A percentile compares a stretch with the other conserved stretches of the same genome.
These are phyloP conservation scores for Poecilia latipinna DNA, from an alignment of 2,113 vertebrate genomes.

Conservation along the genomic window DNA sequence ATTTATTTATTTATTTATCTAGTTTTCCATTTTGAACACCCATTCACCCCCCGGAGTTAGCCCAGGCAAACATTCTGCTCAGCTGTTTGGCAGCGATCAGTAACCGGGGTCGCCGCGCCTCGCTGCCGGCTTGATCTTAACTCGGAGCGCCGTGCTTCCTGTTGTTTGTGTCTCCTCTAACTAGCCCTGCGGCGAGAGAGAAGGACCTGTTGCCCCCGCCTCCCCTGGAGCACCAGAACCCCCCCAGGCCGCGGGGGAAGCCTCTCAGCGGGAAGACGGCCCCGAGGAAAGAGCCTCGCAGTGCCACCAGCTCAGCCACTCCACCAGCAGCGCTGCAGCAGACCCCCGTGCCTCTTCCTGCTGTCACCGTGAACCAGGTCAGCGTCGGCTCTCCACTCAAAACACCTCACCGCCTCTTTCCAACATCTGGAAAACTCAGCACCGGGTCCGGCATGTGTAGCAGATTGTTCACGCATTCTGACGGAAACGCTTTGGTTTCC, in stretches of 20 bases:
- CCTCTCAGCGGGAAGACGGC: constrained; percentile 86
- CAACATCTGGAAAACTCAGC: constrained; percentile 19
- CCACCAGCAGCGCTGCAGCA: constrained; percentile 63
- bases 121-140: constrained; percentile 26
- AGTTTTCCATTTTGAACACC: constrained; percentile 26
- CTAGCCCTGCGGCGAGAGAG: constrained; percentile 89
- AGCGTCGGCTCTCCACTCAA: constrained; percentile 13
- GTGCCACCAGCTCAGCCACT: constrained; percentile 65
- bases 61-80: constrained; percentile 18
- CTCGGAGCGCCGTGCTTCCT: constrained; percentile 14
- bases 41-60: constrained; percentile 19
- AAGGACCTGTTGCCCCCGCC: constrained; percentile 84
- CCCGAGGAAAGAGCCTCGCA: constrained; percentile 92
- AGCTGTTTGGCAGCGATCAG: constrained; percentile 7
- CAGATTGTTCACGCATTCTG: not conserved
- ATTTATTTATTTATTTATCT: constrained; percentile 15
- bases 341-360: constrained; percentile 43
- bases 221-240: constrained; percentile 77
- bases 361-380: constrained; percentile 65
- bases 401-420: not conserved
- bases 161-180: constrained; percentile 25
- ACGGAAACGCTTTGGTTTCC: too few relatives aligned
- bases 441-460: not conserved
- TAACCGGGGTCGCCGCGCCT: constrained; percentile 9
- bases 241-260: constrained; percentile 87